Evolutionary conservation across 2,797 vertebrate genomes (phyloP), one percentile per base, ranked within the genome.

Genomic region (Squalus acanthias): DNA sequence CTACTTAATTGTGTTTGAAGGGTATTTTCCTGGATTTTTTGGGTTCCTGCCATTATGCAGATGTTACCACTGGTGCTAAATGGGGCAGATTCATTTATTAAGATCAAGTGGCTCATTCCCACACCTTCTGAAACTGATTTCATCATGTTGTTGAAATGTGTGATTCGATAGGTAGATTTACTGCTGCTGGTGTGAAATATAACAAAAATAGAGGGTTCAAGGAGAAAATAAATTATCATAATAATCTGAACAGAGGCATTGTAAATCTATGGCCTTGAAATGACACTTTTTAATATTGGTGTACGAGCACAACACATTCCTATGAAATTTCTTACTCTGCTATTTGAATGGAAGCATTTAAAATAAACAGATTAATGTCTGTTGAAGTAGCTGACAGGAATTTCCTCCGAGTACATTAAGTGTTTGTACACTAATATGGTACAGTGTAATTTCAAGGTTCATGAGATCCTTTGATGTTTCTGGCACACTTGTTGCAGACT

Each of bases 401-500:
- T 93, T 69, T 46, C 91, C 63, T 39, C 67, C 65, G 91, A 69
- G 39, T 69, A 93, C 63, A 69, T 93, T 69, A 93, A 93, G n/a
- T 22, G 65, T 93, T 69, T 93, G 91, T 67, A 67, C 63, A 69
- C 63, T 69, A 93, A 46, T 46, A 93, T 46, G 65, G 33, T 67
- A 46, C 63, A 67, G 91, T 93, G 65, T 69, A 67, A 69, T 39
- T 93, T 93, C 91, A 93, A 93, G 65, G 91, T 7, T 63, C 39
- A 22, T 39, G 91, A 46, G 91, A 69, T 93, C 91, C 63, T 63
- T 93, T 69, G 63, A 93, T 69, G 20, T 69, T 93, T 93, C 63
- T 93, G 91, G 91, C 91, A 93, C 91, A 93, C 91, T 93, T 93
- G 15, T 65, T 93, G n/a, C 63, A 93, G 91, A 69, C n/a, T 93